These are phyloP conservation scores for Heteractis magnifica DNA, from an alignment of 92 coral and sea anemone species.

Conservation along the genomic window DNA sequence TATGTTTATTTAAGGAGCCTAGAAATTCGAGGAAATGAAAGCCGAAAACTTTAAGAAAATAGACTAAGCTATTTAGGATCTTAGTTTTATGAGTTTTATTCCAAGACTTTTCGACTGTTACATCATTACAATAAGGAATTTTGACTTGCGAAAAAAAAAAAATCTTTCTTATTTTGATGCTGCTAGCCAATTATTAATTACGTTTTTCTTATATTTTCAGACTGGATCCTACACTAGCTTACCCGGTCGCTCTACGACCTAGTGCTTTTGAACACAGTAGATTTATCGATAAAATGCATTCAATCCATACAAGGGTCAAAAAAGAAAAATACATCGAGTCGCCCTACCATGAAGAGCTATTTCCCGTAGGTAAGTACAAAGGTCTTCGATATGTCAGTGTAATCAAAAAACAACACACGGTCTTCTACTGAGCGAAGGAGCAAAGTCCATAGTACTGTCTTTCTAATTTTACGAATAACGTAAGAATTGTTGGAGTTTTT, in stretches of 20 bases:
- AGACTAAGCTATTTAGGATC: background rate
- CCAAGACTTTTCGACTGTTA: background rate
- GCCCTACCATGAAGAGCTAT: conserved; percentile 53
- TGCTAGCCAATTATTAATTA: background rate
- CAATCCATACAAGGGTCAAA: conserved; percentile 59
- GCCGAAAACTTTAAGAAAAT: too few relatives aligned
- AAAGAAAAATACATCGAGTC: conserved; percentile 62
- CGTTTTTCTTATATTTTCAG: conserved; percentile 31
- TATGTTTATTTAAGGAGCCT: background rate
- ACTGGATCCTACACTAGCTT: conserved; percentile 83
- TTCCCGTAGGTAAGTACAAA: conserved; percentile 62
- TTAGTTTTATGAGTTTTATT: background rate
- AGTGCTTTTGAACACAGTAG: conserved; percentile 86
- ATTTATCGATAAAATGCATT: conserved; percentile 88
- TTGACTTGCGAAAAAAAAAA: background rate
- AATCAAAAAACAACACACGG: background rate
- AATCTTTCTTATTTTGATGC: background rate
- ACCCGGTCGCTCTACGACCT: conserved; percentile 79
- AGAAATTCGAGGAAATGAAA: too few relatives aligned
- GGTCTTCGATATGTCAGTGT: background rate
- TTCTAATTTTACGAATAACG: too few relatives aligned
- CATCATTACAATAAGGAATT: background rate
- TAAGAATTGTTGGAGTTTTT: too few relatives aligned
- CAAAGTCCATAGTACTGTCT: background rate
- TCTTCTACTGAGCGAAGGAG: background rate